Evolutionary conservation across 2,888 invertebrate species (phyloP), one percentile per base, ranked within the genome.

Genomic region (Automeris io): DNA sequence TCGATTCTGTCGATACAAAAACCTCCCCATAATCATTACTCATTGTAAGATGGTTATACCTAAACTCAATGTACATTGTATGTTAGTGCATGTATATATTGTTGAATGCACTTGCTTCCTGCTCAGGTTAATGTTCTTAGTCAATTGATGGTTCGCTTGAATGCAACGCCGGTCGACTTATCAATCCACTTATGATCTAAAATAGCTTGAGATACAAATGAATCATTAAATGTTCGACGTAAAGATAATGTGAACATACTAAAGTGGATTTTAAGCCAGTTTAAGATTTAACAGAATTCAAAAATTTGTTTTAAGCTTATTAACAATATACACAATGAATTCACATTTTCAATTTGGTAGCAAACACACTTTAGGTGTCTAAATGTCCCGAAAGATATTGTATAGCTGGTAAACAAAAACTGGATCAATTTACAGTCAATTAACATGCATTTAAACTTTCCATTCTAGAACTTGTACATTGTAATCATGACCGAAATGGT

Each of bases 141-240:
- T 66, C 61, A 63, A 72, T 65, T 58, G 61, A 61, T 58, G 61
- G 66, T 54, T 63, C 59, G 58, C 53, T 60, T 51, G 41, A 44
- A 49, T 42, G 43, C 38, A 40, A 33, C 47, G 55, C 55, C 60
- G 43, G 53, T 54, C 50, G 51, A 59, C 36, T 47, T 80, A 79
- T 78, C 77, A 60, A 43, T 44, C 56, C 79, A 75, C 81, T 81
- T 67, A 65, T 63, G 64, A 54, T 60, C 69, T 51, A 49, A 74
- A 79, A 81, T 79, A 79, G 61, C 68, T 35, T 42, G 55, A 70
- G 67, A 70, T 63, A 63, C 55, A 52, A 57, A 26, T 21, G 67
- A 68, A 60, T 69, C 63, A 66, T 73, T 72, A 61, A 41, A 41
- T 42, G 41, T 46, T 50, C 45, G 39, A 38, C 29, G 38, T 65